A percentile compares a stretch with the other conserved stretches of the same genome.
These are phyloP conservation scores for Hemicentrotus pulcherrimus DNA, from an alignment of 35 echinoderm and acorn worm species.

Conservation along the genomic window DNA sequence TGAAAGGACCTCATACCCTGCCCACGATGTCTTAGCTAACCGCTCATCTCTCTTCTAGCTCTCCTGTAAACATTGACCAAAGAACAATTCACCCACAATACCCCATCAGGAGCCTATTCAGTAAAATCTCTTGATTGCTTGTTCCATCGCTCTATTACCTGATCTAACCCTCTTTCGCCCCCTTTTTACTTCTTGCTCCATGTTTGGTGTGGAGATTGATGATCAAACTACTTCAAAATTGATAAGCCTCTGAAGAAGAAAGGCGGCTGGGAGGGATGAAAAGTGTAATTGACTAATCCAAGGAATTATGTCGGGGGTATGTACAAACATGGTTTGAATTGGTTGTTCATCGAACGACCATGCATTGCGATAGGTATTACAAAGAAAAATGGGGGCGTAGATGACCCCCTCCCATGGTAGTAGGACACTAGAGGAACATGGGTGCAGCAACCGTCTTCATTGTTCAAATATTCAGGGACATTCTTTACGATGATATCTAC, in stretches of 20 bases:
- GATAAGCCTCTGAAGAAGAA: background rate
- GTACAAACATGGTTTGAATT: background rate
- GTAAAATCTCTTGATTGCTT: background rate
- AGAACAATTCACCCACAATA: constrained; percentile 37
- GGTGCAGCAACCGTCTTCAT: background rate
- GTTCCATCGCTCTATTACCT: constrained; percentile 25
- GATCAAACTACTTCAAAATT: constrained; percentile 4
- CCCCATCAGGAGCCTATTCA: constrained; percentile 21
- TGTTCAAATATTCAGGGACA: background rate
- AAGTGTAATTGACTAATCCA: constrained; percentile 13
- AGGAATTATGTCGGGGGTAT: background rate
- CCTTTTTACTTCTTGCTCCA: background rate
- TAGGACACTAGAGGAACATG: background rate
- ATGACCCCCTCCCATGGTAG: background rate
- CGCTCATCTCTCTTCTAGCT: background rate
- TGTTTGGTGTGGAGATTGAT: background rate
- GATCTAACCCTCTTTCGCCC: background rate
- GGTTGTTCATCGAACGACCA: background rate
- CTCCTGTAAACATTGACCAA: background rate
- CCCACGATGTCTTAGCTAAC: background rate
- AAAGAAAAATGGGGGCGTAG: background rate
- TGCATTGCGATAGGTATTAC: background rate
- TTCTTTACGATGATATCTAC: background rate
- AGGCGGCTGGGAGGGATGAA: background rate
- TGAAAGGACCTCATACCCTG: background rate